Evolutionary conservation across 2,797 vertebrate species (phyloP), one percentile per base, ranked within the genome.

Genomic region (Lepidocolaptes lacrymiger): DNA sequence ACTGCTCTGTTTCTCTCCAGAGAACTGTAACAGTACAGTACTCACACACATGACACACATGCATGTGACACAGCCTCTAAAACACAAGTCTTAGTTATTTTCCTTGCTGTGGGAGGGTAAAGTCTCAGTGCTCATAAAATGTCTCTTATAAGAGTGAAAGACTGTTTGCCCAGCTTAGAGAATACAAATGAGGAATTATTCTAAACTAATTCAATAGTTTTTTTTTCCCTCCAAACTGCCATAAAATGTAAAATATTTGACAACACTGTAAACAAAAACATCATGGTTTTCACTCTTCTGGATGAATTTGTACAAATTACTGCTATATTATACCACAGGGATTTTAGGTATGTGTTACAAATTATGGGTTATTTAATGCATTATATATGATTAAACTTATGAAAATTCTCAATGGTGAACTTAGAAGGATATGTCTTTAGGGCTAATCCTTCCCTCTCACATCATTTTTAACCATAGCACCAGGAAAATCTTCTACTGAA

Each of bases 151-250:
- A 96, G 91, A 91, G 39, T 56, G 63, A 92, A 84, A 88, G 79
- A 82, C 34, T 58, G 16, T 76, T 91, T 89, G 82, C 74, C 76
- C 63, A 85, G 55, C 67, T 91, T 56, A 71, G 66, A 92, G 92
- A 94, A 93, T 88, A 97, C 67, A 96, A 88, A 90, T 55, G 27
- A 87, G 56, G 77, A 93, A 95, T 96, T 97, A 95, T 96, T 94
- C 83, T 84, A 83, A 88, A 66, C 69, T 37, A 86, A 88, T 82
- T 94, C 85, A 96, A 91, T 90, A 76, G 91, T 52, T 94, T 78
- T 30, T 96, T 77, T 78, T 30, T 96, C 71, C 52, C 43, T 44
- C 71, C 37, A 63, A 63, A 86, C 48, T 30, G 7, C 49, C 66
- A 88, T 84, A 85, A 96, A 83, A 86, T 12, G 12, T 72, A 82